phyloP scores from a whole-genome alignment of 2,797 vertebrate species.

The Decapterus maruadsi region DNA sequence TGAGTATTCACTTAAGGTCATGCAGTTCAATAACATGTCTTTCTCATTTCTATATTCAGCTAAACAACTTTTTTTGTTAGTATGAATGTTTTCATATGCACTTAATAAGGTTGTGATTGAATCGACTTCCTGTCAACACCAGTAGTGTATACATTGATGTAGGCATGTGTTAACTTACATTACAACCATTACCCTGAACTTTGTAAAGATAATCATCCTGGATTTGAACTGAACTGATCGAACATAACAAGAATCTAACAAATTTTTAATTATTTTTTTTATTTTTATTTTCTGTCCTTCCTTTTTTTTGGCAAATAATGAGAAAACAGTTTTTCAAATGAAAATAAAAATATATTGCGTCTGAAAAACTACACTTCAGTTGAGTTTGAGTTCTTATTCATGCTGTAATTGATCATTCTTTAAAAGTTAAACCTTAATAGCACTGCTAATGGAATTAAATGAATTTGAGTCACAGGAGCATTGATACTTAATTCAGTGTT shows the following conservation, averaged over 20 bases:
- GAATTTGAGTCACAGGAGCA: constrained; percentile 13
- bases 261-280: not conserved
- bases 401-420: not conserved
- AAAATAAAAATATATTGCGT: not conserved
- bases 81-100: constrained; percentile 66
- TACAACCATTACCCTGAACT: too few relatives aligned
- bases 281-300: not conserved
- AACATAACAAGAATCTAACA: not conserved
- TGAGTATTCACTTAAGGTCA: constrained; percentile 49
- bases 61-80: constrained; percentile 43
- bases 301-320: not conserved
- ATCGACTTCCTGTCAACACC: constrained; percentile 56
- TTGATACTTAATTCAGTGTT: constrained; percentile 14
- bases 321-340: constrained; percentile 7
- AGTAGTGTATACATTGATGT: too few relatives aligned
- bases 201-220: too few relatives aligned
- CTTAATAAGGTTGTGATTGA: constrained; percentile 65
- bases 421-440: constrained; percentile 18
- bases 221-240: not conserved
- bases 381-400: not conserved
- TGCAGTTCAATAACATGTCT: constrained; percentile 64
- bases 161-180: too few relatives aligned
- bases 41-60: constrained; percentile 42
- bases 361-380: too few relatives aligned
- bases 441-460: constrained; percentile 1